These are phyloP conservation scores for Epistrophe eligans DNA, from an alignment of 2,888 invertebrate species.

Conservation along the genomic window DNA sequence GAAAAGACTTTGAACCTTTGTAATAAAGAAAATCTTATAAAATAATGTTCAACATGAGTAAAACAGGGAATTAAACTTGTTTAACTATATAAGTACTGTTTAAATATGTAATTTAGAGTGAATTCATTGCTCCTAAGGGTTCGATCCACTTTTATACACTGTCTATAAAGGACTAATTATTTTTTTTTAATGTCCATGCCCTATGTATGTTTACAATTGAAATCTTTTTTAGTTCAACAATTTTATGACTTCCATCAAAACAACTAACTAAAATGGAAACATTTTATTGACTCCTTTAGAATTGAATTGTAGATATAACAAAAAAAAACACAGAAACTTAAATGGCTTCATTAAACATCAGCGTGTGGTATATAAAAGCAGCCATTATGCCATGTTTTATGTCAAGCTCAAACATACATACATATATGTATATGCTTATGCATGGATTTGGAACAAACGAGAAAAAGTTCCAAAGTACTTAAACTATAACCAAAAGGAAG, in stretches of 20 bases:
- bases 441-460: background rate
- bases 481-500: conserved; percentile 19
- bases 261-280: conserved; percentile 3
- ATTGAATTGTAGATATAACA: background rate
- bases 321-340: background rate
- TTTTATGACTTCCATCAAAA: conserved; percentile 22
- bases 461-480: conserved; percentile 6
- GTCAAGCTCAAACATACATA: background rate
- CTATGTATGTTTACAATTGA: conserved; percentile 46
- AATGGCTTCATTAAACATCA: conserved; percentile 39
- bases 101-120: conserved; percentile 4
- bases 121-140: conserved; percentile 46
- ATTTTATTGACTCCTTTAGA: conserved; percentile 19
- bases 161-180: conserved; percentile 18
- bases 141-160: conserved; percentile 35
- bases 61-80: conserved; percentile 16
- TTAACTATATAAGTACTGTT: background rate
- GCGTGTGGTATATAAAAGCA: conserved; percentile 24
- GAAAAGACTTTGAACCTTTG: conserved; percentile 7
- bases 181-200: conserved; percentile 34
- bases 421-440: background rate
- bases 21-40: background rate
- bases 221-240: conserved; percentile 19
- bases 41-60: conserved; percentile 21
- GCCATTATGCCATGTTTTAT: conserved; percentile 20